Percentiles rank a stretch among this genome's conserved stretches.
phyloP scores from a whole-genome alignment of 1,140 invertebrate species.

The Drosophila navojoa region DNA sequence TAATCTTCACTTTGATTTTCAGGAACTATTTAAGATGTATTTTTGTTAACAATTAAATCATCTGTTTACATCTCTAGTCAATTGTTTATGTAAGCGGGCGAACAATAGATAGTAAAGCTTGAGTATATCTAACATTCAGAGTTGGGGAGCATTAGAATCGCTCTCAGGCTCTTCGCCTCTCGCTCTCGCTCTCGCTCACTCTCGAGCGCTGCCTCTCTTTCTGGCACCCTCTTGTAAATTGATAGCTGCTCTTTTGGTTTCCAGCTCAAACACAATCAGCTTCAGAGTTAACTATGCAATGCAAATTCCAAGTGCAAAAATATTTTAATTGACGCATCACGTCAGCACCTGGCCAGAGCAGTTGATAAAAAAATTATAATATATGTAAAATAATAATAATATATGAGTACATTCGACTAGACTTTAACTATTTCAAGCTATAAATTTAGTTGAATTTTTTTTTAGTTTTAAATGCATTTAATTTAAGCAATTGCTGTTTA shows the following conservation, averaged over 20 bases:
- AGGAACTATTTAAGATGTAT: neutral
- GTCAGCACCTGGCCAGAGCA: neutral
- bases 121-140: constrained; percentile 2
- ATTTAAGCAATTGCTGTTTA: too few species aligned
- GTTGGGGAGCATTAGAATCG: neutral
- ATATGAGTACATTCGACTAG: too few species aligned
- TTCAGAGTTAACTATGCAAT: constrained; percentile 55
- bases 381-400: too few species aligned
- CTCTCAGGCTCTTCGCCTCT: constrained; percentile 2
- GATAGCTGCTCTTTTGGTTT: constrained; percentile 63
- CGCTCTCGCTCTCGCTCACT: constrained; percentile 6
- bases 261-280: constrained; percentile 20
- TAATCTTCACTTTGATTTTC: neutral
- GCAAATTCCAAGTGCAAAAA: constrained; percentile 70
- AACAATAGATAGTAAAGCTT: constrained; percentile 17
- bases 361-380: too few species aligned
- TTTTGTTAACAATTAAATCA: constrained; percentile 38
- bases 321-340: constrained; percentile 51
- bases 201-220: neutral
- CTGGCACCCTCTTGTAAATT: constrained; percentile 60
- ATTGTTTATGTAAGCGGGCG: constrained; percentile 1
- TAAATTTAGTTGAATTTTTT: neutral
- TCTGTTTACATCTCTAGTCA: constrained; percentile 3
- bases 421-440: neutral
- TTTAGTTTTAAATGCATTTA: neutral